Evolutionary conservation across 2,797 vertebrate species (phyloP), one percentile per base, ranked within the genome.

Genomic region (Myotis findleyi): DNA sequence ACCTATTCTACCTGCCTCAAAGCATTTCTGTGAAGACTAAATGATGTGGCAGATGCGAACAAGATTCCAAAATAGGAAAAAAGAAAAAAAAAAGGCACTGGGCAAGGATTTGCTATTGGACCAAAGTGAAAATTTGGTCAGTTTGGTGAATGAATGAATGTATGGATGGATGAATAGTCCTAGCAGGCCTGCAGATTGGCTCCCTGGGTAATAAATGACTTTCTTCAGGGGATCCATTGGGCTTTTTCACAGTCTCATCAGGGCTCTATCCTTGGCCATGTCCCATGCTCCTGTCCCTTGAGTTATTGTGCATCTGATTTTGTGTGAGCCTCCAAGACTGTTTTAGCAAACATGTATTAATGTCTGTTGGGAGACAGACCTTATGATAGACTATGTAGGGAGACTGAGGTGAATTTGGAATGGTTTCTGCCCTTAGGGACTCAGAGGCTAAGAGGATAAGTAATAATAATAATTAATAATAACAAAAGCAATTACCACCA

Each of bases 301-400:
- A 95, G 30, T 92, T 94, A 57, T 30, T 91, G 89, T 91, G 38
- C 49, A 47, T 77, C 84, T 84, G 41, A 72, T 93, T 93, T 94
- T 83, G 25, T 84, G 76, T 86, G 68, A 55, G 49, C 41, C 7
- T 92, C 51, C 30, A 64, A 81, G 59, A 81, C 53, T 57, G 44
- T 80, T 80, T 88, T 38, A 87, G 62, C n/a, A 75, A 93, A 55
- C 77, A 79, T 62, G 68, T 79, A 59, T 44, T 93, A 88, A 59
- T 51, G 49, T 44, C 59, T 83, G 14, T 79, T 64, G 44, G 66
- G 55, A 95, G 57, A 62, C 38, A 36, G 1, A 21, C 38, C 30
- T 79, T 81, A 55, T 87, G 49, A 49, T 85, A 49, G 38, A 49
- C 77, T 83, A 59, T 84, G 14, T 10, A 25, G 41, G 64, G 36